Evolutionary conservation across 2,797 vertebrate genomes (phyloP), one percentile per base, ranked within the genome.

Genomic region (Corythornis leucogaster): DNA sequence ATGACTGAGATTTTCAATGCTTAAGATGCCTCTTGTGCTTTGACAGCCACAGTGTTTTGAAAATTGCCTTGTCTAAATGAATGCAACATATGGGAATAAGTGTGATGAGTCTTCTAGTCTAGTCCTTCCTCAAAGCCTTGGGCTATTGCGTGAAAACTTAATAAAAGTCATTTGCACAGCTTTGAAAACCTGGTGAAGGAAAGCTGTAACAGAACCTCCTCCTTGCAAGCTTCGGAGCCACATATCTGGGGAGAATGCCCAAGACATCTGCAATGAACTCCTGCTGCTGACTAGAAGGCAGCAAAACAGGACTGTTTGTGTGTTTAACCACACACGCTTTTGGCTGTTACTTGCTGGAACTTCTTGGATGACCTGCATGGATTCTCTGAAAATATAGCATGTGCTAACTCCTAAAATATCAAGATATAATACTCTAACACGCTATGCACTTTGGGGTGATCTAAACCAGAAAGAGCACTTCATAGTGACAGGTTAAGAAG

Each of bases 101-200:
- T 3, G 28, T 0, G 24, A 43, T 31, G 74, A 81, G 67, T 38
- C 62, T 61, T 61, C 53, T 64, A 73, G 46, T 9, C 80, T 16
- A 53, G 69, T 45, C 63, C 51, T 74, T 81, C 59, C 74, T 80
- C 67, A 78, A 77, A 79, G 77, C 85, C 83, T 53, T 61, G 48
- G 73, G 77, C 67, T 79, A 48, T 15, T 81, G 48, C 64, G 55
- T 61, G 54, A 80, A 91, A 89, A 63, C 28, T 13, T 75, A 83
- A 76, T 42, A n/a, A 61, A 93, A 89, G 67, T 53, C 62, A 84
- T 62, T 92, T 76, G 69, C 63, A 76, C 61, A 90, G 61, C 51
- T 57, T 45, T 33, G 48, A 69, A 80, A 80, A 69, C 26, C 53
- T 61, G 46, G 11, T 43, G 43, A 79, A 85, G 42, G 51, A 77